phyloP scores from a whole-genome alignment of 2,888 invertebrate species.

The Drosophila suboccidentalis region DNA sequence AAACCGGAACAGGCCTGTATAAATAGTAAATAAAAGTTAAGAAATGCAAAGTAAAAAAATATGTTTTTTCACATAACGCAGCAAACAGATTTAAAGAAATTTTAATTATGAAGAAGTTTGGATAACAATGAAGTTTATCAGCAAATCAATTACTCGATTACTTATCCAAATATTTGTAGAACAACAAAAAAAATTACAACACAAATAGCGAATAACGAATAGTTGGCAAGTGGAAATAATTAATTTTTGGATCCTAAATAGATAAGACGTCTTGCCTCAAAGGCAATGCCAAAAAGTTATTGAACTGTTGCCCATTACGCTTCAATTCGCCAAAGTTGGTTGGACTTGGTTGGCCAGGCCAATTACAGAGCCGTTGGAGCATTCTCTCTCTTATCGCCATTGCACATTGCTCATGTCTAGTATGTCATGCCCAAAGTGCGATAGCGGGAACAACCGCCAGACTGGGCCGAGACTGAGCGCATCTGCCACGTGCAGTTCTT shows the following conservation, averaged over 20 bases:
- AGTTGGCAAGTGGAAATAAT: constrained; percentile 42
- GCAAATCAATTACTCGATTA: constrained; percentile 12
- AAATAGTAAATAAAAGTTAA: too few relatives aligned
- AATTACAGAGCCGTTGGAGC: constrained; percentile 41
- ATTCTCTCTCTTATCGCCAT: constrained; percentile 66
- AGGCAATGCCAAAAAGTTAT: constrained; percentile 79
- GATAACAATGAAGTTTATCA: constrained; percentile 7
- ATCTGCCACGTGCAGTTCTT: constrained; percentile 76
- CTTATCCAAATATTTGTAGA: background rate
- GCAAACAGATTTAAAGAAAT: background rate
- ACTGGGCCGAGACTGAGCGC: constrained; percentile 55
- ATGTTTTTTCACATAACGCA: too few relatives aligned
- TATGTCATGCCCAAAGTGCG: constrained; percentile 61
- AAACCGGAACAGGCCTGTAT: too few relatives aligned
- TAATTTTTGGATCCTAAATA: constrained; percentile 38
- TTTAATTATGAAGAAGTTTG: background rate
- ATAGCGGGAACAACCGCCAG: constrained; percentile 54
- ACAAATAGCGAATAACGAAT: constrained; percentile 5
- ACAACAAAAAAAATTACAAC: background rate
- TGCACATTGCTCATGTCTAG: constrained; percentile 76
- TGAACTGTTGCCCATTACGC: constrained; percentile 84
- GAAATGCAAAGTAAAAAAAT: too few relatives aligned
- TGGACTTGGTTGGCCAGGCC: constrained; percentile 48
- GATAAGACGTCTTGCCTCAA: constrained; percentile 46
- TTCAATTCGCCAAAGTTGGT: constrained; percentile 72